Percentiles rank a stretch among this genome's conserved stretches.
Evolutionary conservation across 2,888 invertebrate genomes (phyloP).

Genomic region (Rhaphigaster nebulosa): DNA sequence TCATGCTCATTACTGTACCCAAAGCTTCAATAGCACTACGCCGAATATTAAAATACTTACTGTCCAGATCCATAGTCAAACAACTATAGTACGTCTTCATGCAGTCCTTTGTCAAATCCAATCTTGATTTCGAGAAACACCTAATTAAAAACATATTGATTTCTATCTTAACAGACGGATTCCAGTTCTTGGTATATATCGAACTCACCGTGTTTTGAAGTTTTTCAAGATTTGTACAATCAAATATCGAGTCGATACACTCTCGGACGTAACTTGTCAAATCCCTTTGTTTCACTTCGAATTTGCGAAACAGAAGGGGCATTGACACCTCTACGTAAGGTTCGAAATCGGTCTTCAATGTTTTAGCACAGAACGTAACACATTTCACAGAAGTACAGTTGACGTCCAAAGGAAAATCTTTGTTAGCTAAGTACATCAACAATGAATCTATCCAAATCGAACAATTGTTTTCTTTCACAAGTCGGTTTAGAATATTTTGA

Average conservation of each 20-base stretch:
- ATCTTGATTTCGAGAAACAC: conserved; percentile 26
- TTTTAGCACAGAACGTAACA: conserved; percentile 5
- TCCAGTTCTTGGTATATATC: neutral
- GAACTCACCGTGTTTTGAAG: neutral
- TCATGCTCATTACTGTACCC: neutral
- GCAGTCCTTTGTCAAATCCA: neutral
- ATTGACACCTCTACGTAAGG: neutral
- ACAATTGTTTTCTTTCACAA: neutral
- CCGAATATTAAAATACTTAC: neutral
- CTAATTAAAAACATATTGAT: conserved; percentile 26
- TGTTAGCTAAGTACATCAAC: neutral
- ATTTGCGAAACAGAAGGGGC: conserved; percentile 1
- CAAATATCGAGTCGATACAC: conserved; percentile 25
- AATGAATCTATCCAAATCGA: neutral
- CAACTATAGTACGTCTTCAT: conserved; percentile 25
- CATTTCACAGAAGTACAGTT: conserved; percentile 29
- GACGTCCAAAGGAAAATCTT: neutral
- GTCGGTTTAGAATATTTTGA: neutral
- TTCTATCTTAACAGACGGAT: neutral
- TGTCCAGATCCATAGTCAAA: conserved; percentile 10
- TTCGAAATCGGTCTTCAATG: conserved; percentile 38
- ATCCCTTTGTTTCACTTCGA: conserved; percentile 24
- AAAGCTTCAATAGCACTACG: conserved; percentile 11
- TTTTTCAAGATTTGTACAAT: conserved; percentile 36
- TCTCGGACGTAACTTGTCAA: conserved; percentile 6